Evolutionary conservation across 1,140 invertebrate species (phyloP), one percentile per base, ranked within the genome.

Genomic region (Venturia canescens): DNA sequence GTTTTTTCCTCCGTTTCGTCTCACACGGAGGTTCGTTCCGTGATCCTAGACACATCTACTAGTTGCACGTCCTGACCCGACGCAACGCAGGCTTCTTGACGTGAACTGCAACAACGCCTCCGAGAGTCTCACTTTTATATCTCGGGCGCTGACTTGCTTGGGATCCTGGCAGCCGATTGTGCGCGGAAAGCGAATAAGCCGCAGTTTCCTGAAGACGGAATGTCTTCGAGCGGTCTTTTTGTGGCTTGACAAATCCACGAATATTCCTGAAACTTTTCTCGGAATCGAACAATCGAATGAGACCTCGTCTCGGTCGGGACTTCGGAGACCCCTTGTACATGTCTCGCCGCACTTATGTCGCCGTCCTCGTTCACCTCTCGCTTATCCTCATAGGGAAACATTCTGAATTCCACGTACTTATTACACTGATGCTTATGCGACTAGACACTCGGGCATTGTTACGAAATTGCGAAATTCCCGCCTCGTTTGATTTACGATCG

Each of bases 1-100:
- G 13, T 53, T 63, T 63, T 63, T 63, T 72, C 31, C 38, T 70
- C 70, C 72, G 26, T 80, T 38, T 57, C 69, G 16, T 60, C 34
- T 50, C 15, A 77, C 75, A 21, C 1, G 18, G 16, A 50, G 34
- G 34, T 70, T 77, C 80, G 53, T 31, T 60, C 63, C 44, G 60
- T 74, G 74, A 21, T 71, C 57, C 38, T 72, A 66, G 66, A 72
- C 69, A 26, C 74, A 75, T 82, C 70, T 34, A 63, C 50, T 63
- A 31, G 50, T 63, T 63, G 60, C 60, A 63, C 78, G 69, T 85
- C 84, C 82, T 86, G 82, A 85, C 83, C 82, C 83, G 67, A 83
- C 83, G 82, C 83, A 84, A 84, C 80, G 80, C 80, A 48, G 70
- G 15, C 48, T 57, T 80, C 70, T 66, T 38, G 27, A 21, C 18